Conservation (phyloP, 1,140 invertebrate species). For the Ceratosolen fusciceps region DNA sequence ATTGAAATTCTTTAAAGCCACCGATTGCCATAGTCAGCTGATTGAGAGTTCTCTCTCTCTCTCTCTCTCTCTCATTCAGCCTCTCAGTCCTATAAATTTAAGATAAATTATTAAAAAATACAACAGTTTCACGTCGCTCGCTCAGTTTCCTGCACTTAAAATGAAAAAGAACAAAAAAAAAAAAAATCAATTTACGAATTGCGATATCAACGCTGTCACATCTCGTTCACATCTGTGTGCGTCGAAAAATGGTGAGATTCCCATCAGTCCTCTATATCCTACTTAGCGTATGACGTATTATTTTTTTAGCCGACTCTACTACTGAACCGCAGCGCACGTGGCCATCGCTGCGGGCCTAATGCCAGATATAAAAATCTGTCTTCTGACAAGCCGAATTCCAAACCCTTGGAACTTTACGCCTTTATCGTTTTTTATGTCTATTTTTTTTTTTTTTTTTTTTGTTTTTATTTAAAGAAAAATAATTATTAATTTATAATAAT, state of each 20-base stretch:
- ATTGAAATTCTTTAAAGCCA: too few species aligned
- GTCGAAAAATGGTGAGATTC: slow-evolving; percentile 72
- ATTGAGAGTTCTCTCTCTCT: too few species aligned
- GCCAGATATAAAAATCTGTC: slow-evolving; percentile 64
- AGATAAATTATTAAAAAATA: slow-evolving; percentile 42
- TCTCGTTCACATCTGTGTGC: slow-evolving; percentile 71
- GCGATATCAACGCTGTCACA: slow-evolving; percentile 70
- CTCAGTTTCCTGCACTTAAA: slow-evolving; percentile 47
- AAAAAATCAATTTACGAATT: too few species aligned
- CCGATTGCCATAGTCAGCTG: too few species aligned
- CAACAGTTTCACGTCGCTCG: slow-evolving; percentile 12
- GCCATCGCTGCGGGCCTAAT: slow-evolving; percentile 64
- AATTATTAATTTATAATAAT: slow-evolving; percentile 64
- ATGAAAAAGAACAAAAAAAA: too few species aligned
- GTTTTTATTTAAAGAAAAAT: slow-evolving; percentile 47
- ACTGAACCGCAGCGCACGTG: slow-evolving; percentile 65
- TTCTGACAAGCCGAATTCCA: slow-evolving; percentile 61
- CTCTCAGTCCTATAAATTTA: slow-evolving; percentile 8
- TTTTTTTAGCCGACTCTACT: slow-evolving; percentile 69
- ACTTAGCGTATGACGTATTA: slow-evolving; percentile 68
- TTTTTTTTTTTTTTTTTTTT: too few species aligned
- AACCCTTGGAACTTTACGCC: slow-evolving; percentile 57
- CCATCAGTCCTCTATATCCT: slow-evolving; percentile 68
- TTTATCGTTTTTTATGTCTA: too few species aligned
- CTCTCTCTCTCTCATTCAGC: too few species aligned